Evolutionary conservation across 2,797 vertebrate genomes (phyloP).

Genomic region (Staurois parvus): DNA sequence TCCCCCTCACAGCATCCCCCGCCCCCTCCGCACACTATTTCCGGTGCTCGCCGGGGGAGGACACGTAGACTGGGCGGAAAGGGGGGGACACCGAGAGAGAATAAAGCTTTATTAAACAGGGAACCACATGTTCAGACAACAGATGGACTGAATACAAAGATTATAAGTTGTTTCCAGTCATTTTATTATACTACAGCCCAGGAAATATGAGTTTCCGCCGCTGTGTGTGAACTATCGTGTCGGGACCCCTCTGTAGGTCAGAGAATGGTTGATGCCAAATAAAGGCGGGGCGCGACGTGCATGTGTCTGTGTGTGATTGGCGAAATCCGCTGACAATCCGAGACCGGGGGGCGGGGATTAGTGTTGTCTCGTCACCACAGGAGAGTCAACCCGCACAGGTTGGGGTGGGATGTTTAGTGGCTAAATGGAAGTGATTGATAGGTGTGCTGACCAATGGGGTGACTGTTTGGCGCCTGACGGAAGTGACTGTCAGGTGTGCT

Average conservation of each 20-base stretch:
- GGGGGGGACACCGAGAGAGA: neutral
- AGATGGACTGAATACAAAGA: neutral
- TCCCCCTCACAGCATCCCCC: conserved; percentile 42
- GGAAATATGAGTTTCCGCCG: neutral
- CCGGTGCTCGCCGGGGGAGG: conserved; percentile 8
- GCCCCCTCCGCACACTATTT: conserved; percentile 18
- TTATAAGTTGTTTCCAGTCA: neutral
- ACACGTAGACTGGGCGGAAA: neutral
- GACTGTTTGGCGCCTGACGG: no score
- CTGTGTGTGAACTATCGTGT: neutral
- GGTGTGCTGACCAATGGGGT: neutral
- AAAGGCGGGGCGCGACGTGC: conserved; percentile 14
- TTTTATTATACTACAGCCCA: neutral
- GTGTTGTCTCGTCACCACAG: neutral
- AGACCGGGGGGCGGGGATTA: conserved; percentile 11
- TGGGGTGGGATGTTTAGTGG: no score
- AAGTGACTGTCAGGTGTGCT: neutral
- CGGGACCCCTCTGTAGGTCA: neutral
- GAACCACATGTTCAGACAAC: neutral
- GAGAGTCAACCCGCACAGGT: neutral
- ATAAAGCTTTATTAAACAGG: neutral
- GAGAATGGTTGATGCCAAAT: conserved; percentile 8
- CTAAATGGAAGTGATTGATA: neutral
- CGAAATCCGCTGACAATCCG: neutral
- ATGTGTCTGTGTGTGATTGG: conserved; percentile 53